Conservation (phyloP, 2,113 vertebrate genomes). For the Dinomys branickii region DNA sequence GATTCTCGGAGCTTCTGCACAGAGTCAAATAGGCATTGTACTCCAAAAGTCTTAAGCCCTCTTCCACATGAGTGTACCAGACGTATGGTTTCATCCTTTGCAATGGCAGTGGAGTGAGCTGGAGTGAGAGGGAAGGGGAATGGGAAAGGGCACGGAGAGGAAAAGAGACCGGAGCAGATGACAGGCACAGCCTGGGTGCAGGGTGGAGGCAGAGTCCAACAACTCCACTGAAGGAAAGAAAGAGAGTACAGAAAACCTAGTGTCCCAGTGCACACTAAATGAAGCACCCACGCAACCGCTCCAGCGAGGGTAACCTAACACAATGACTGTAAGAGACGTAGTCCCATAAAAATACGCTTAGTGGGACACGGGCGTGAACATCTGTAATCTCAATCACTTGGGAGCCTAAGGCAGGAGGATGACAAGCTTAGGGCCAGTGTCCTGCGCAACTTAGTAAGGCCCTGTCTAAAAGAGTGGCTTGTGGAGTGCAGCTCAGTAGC, state of each 20-base stretch:
- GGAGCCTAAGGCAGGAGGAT: not conserved
- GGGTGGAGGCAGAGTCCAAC: not conserved
- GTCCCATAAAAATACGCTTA: not conserved
- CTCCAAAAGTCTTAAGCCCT: not conserved
- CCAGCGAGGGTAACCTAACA: not conserved
- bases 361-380: not conserved
- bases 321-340: not conserved
- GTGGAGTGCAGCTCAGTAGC: not conserved
- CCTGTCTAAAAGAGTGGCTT: not conserved
- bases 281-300: not conserved
- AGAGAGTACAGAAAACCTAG: too few species aligned
- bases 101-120: not conserved
- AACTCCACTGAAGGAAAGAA: not conserved
- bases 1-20: not conserved
- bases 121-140: not conserved
- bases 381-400: not conserved
- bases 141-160: not conserved
- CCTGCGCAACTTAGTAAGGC: not conserved
- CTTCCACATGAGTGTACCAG: not conserved
- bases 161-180: not conserved
- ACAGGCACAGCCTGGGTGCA: not conserved
- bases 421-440: not conserved
- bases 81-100: not conserved
- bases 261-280: not conserved
- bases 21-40: not conserved